Base-by-base conservation (phyloP, 1,140 invertebrate species). In the Anastrepha ludens region DNA sequence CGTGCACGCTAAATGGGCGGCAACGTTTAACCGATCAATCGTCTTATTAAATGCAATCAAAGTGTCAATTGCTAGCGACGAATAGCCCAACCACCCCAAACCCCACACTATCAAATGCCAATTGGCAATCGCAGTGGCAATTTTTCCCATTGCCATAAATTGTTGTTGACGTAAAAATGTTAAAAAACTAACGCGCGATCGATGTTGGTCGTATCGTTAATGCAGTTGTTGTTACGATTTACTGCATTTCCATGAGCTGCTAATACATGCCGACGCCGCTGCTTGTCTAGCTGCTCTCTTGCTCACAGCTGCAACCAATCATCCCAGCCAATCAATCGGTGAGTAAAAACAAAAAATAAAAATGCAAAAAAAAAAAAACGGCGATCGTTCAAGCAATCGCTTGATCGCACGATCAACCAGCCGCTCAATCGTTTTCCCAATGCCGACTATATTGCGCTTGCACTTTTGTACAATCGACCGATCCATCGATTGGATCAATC, bases 11-110 rank as follows among this genome's bases (percentile, higher is more conserved):
- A 81, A 81, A 81, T 81, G 74, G 74, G 74, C 74, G 74, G 74
- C 47, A 81, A 81, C 74, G 74, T 81, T 81, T 81, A 81, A 81
- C 17, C 9, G 74, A 81, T 81, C 74, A 81, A 81, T 81, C 47
- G 74, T 55, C 74, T 81, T 81, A 81, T 81, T 81, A 81, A 81
- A 81, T 81, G 74, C 74, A 81, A 81, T 81, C 74, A 81, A 81
- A 50, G 44, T 81, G 74, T 81, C 74, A 81, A 81, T 81, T 81
- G 44, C 15, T n/a, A 81, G 47, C 74, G 74, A 81, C 47, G 74
- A 17, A 81, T 81, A 81, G 74, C 47, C 17, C 74, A 58, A 58
- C 3, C 74, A 20, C 20, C 50, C 47, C 70, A 74, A 17, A 15
- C 74, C n/a, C 74, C 74, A 55, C 64, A 70, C 41, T 70, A 62